Percentiles rank a stretch among this genome's conserved stretches.
Evolutionary conservation across 2,797 vertebrate species (phyloP).

Genomic region (Choloepus didactylus): DNA sequence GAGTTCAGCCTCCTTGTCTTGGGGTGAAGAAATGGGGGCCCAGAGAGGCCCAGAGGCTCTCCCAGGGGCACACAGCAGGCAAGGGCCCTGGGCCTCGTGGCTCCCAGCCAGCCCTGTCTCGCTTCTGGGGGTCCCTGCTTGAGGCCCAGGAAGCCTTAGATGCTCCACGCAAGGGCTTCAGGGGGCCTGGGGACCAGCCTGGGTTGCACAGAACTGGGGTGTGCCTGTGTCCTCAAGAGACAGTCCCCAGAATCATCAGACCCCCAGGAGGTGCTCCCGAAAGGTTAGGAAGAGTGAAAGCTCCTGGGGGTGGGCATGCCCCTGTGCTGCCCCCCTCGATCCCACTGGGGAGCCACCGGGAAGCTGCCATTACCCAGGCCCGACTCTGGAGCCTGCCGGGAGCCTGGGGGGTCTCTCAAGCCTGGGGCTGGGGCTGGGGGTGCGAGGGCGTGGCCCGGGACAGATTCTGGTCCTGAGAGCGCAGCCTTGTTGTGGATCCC

Average conservation of each 20-base stretch:
- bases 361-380: too few species aligned
- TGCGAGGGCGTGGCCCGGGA: accelerated
- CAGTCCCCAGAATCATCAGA: not conserved
- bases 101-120: not conserved
- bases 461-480: not conserved
- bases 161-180: not conserved
- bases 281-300: not conserved
- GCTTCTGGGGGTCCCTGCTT: too few species aligned
- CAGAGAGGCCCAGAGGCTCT: not conserved
- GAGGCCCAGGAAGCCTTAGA: accelerated
- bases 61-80: not conserved
- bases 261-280: not conserved
- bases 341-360: too few species aligned
- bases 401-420: not conserved
- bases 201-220: accelerated
- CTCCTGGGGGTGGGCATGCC: not conserved
- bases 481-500: too few species aligned
- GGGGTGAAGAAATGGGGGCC: not conserved
- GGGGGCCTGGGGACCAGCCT: not conserved
- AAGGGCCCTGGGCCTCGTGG: too few species aligned
- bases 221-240: not conserved
- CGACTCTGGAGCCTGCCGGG: accelerated
- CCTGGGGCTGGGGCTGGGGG: not conserved
- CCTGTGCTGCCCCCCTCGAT: too few species aligned
- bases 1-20: not conserved